Evolutionary conservation across 2,113 vertebrate species (phyloP), one percentile per base, ranked within the genome.

Genomic region (Lontra canadensis): DNA sequence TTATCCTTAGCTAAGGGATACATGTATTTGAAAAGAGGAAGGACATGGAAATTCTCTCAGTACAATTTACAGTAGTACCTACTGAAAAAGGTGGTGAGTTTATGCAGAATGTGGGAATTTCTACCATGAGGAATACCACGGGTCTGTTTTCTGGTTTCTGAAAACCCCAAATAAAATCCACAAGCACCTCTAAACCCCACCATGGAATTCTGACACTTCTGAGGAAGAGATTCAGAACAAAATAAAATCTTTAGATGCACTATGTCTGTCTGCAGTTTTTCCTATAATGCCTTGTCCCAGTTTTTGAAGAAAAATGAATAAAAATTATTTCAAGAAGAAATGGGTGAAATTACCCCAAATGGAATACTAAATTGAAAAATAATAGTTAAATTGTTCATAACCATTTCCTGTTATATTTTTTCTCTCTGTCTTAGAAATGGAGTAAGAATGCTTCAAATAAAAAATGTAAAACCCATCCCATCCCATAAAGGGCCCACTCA

Each of bases 341-440:
- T 82, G 94, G 92, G 92, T 94, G 83, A 98, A 97, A 98, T 96
- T 97, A 97, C 52, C 87, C 73, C 89, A 98, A 98, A 98, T 97
- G 95, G 95, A 98, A 97, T 98, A 97, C 92, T 96, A 98, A 97
- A 96, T 97, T 98, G 96, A 98, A 98, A 97, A 97, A 98, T 95
- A 98, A 97, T 94, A 97, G 63, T 97, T 91, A 98, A 98, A 98
- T 96, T 95, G 94, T 94, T 96, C 97, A 96, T 94, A 97, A 96
- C 36, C 81, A 94, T 97, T 98, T 98, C 96, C 95, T 97, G 84
- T 98, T 95, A 91, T 49, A 95, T 86, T 79, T 97, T 92, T 90
- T 74, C 74, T 80, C 57, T 91, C 90, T 95, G 52, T 92, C 85
- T 96, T 96, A 97, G 96, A 98, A 97, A 97, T 95, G 73, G 80